Evolutionary conservation across 2,113 vertebrate species (phyloP), one percentile per base, ranked within the genome.

Genomic region (Chrysochloris asiatica): DNA sequence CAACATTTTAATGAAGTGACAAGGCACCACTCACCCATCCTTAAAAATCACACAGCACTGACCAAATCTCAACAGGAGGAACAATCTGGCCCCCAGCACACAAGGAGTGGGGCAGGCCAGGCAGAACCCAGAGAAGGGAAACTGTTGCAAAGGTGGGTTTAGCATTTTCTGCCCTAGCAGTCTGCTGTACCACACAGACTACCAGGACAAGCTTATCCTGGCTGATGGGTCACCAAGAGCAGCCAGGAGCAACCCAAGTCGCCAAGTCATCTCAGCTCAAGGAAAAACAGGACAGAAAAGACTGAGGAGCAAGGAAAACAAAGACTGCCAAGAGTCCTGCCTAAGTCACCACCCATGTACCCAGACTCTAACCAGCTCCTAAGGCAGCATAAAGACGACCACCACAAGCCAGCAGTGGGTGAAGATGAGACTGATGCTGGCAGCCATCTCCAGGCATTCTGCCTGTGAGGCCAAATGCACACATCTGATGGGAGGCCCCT

Each of bases 1-100:
- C 33, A 96, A 97, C 97, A 89, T 96, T 36, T 95, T 75, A 93
- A 92, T 50, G 5, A 61, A 88, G 85, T 79, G 3, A 47, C 21
- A 56, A 71, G 56, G 16, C 33, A 47, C 30, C 7, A 5, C 6
- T 38, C 13, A 8, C 19, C n/a, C 8, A 47, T n/a, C n/a, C 36
- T 7, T n/a, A 11, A 72, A 80, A 61, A 28, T 28, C 69, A 63
- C 21, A n/a, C 21, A 75, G 48, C 38, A 54, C 22, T 33, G 45
- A 54, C 56, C 10, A 67, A 79, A 75, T 41, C 11, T 24, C 28
- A 69, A 48, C 14, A n/a, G 7, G 22, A 54, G n/a, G 30, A 48
- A 61, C 17, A 45, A 48, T 30, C 21, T 41, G 28, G 38, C 38
- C 72, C 36, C 61, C 30, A 24, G 36, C 85, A 83, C 11, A 52